Conservation (phyloP, 2,888 invertebrate species). For the Catocala fraxini region DNA sequence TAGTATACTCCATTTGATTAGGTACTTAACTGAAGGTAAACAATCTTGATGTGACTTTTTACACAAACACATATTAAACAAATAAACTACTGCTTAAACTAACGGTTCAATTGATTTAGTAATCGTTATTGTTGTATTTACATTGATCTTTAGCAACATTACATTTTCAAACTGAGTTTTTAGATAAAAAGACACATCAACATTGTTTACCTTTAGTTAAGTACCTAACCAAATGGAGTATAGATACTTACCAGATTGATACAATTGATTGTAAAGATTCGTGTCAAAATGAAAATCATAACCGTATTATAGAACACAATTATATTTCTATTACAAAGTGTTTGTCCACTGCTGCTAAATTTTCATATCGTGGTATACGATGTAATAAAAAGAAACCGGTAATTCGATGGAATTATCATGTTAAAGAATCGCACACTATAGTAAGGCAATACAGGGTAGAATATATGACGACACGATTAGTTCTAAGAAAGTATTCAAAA, state of each 20-base stretch:
- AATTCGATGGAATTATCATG: constrained; percentile 14
- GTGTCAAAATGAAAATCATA: background rate
- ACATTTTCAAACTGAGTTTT: too few relatives aligned
- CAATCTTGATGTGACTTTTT: too few relatives aligned
- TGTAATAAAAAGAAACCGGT: constrained; percentile 1
- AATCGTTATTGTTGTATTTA: too few relatives aligned
- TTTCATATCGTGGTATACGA: constrained; percentile 12
- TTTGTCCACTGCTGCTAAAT: constrained; percentile 8
- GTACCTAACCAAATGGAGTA: too few relatives aligned
- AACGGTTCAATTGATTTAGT: too few relatives aligned
- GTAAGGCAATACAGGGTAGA: constrained; percentile 8
- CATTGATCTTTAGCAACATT: too few relatives aligned
- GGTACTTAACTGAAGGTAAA: too few relatives aligned
- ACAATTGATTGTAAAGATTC: background rate
- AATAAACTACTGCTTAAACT: too few relatives aligned
- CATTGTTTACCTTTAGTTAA: too few relatives aligned
- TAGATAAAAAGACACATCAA: too few relatives aligned
- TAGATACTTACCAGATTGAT: constrained; percentile 4
- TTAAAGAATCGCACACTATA: constrained; percentile 1
- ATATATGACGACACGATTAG: constrained; percentile 7
- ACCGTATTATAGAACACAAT: background rate
- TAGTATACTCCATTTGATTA: too few relatives aligned
- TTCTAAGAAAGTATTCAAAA: constrained; percentile 6
- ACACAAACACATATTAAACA: too few relatives aligned
- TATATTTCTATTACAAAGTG: constrained; percentile 8